Conservation (phyloP, 2,888 invertebrate genomes). For the Labia minor region DNA sequence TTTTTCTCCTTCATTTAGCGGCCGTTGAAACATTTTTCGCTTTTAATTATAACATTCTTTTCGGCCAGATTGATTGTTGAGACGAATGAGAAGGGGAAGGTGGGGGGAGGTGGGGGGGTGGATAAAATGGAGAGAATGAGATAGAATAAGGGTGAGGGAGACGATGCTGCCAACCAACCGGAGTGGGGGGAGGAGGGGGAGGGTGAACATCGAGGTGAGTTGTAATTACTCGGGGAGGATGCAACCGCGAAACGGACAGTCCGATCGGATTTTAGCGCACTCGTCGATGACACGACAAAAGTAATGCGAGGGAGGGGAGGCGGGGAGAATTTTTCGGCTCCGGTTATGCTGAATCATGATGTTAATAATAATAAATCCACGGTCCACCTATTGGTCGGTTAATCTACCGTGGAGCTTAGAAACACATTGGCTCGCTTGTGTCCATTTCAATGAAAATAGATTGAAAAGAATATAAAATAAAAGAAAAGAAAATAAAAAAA, state of each 20-base stretch:
- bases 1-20: background rate
- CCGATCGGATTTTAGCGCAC: background rate
- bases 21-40: slow-evolving; percentile 3
- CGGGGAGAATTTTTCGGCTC: background rate
- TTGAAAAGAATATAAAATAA: background rate
- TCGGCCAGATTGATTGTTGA: background rate
- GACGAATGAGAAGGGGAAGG: background rate
- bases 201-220: background rate
- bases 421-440: background rate
- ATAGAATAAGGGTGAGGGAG: no score
- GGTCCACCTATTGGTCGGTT: background rate
- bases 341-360: background rate
- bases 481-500: no score
- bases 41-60: slow-evolving; percentile 13
- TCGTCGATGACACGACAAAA: background rate
- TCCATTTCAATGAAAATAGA: background rate
- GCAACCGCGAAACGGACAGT: background rate
- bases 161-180: background rate
- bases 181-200: background rate
- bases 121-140: no score
- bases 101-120: background rate
- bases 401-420: background rate
- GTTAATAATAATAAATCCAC: slow-evolving; percentile 13
- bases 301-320: background rate
- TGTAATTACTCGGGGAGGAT: background rate